A percentile compares a stretch with the other conserved stretches of the same genome.
phyloP scores from a whole-genome alignment of 1,140 invertebrate species.

The Meloidogyne chitwoodi region DNA sequence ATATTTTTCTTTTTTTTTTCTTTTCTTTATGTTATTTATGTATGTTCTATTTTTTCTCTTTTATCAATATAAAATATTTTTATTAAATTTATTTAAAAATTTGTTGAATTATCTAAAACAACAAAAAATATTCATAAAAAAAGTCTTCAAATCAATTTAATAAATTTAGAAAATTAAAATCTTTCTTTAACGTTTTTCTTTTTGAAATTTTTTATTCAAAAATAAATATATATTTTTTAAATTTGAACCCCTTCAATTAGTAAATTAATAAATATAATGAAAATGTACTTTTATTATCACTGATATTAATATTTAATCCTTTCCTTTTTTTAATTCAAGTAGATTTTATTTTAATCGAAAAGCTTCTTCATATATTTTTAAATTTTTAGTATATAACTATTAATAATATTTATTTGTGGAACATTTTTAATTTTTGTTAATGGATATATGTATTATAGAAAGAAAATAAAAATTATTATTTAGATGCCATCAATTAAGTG shows the following conservation, averaged over 20 bases:
- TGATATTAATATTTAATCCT: not conserved
- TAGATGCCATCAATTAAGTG: too few species aligned
- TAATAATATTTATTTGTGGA: not conserved
- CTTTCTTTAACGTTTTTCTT: too few species aligned
- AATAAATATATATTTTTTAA: too few species aligned
- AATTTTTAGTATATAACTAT: not conserved
- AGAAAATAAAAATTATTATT: not conserved
- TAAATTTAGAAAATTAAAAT: too few species aligned
- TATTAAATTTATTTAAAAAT: too few species aligned
- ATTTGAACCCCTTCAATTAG: not conserved
- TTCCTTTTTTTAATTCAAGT: not conserved
- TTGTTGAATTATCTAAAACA: too few species aligned
- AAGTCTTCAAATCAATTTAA: too few species aligned
- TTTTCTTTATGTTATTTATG: not conserved
- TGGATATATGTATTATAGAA: not conserved
- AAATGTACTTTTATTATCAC: not conserved
- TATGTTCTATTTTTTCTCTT: not conserved
- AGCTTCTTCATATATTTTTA: not conserved
- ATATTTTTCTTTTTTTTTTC: not conserved
- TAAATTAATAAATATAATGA: not conserved
- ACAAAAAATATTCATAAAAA: too few species aligned
- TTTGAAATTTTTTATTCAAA: too few species aligned
- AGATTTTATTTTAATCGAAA: not conserved
- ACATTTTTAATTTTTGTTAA: not conserved
- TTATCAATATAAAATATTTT: too few species aligned